Base-by-base conservation (phyloP, 1,140 invertebrate species). In the Hyphantria cunea region DNA sequence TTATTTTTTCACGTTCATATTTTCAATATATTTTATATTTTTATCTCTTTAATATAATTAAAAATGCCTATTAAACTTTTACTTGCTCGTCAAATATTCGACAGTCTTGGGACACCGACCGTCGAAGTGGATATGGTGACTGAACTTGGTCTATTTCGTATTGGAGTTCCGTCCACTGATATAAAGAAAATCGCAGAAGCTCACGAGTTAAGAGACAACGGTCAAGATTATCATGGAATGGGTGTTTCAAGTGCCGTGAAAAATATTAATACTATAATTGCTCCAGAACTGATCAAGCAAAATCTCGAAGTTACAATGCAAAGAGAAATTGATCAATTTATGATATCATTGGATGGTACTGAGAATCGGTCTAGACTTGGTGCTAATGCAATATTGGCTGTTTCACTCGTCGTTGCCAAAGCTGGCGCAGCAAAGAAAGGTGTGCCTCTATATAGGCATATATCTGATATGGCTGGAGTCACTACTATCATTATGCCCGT, bases 71-170 rank as follows among this genome's bases (percentile, higher is more conserved):
- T 96, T 65, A 93, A 95, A 90, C 93, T 95, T 67, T 95, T 99
- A 78, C 93, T 95, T 66, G 98, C 98, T 67, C 95, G 98, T 85
- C 96, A 98, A 92, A 99, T 99, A 84, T 99, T 96, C 88, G 98
- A 99, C 91, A 97, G 97, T 54, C 95, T 97, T 86, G 98, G 98
- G 56, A 97, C 99, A 78, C 98, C 98, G 50, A 99, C 98, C 34
- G 96, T 99, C 48, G 98, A 99, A 91, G 98, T 98, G 45, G 97
- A 98, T 88, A 91, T 98, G 84, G 92, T 94, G 13, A 95, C 95
- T 15, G 95, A 95, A 51, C 86, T 94, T 74, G 98, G 97, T 53
- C 84, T 98, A 33, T 99, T 99, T 91, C 93, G 98, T 60, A 96
- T 98, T 68, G 98, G 97, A 51, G 98, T 99, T 13, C 98, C 98